Conservation (phyloP, 2,888 invertebrate genomes). For the Aphidius colemani region DNA sequence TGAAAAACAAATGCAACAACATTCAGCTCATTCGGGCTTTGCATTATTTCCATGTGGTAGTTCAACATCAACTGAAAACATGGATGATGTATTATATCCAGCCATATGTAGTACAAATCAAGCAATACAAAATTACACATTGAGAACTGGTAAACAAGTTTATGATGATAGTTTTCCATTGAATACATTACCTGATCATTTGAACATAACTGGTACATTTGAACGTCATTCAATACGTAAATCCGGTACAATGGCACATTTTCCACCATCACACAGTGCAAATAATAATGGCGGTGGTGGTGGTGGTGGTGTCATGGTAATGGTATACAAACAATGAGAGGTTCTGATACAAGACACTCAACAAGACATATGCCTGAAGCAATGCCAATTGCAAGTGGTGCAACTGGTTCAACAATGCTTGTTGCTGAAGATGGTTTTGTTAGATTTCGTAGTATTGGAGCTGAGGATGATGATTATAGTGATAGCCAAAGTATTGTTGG, state of each 20-base stretch:
- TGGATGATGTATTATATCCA: constrained; percentile 82
- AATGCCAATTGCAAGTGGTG: constrained; percentile 56
- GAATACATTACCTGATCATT: constrained; percentile 61
- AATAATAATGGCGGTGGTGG: no score
- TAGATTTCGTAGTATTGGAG: constrained; percentile 75
- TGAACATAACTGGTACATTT: constrained; percentile 55
- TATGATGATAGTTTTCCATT: constrained; percentile 72
- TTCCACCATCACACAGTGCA: constrained; percentile 44
- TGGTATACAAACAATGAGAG: constrained; percentile 65
- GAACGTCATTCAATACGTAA: constrained; percentile 62
- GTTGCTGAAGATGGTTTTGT: constrained; percentile 91
- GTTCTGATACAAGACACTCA: constrained; percentile 45
- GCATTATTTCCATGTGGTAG: constrained; percentile 82
- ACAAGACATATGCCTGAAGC: constrained; percentile 57
- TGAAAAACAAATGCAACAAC: constrained; percentile 66
- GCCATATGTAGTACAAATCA: constrained; percentile 86
- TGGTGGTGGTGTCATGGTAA: constrained; percentile 53
- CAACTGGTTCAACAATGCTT: constrained; percentile 70
- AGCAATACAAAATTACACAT: constrained; percentile 81
- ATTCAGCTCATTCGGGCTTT: constrained; percentile 67
- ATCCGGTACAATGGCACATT: constrained; percentile 67
- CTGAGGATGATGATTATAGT: constrained; percentile 53
- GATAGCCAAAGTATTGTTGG: constrained; percentile 53
- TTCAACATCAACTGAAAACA: constrained; percentile 78
- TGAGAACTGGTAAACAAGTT: constrained; percentile 77